Conservation (phyloP, 2,888 invertebrate species). For the Hedya salicella region DNA sequence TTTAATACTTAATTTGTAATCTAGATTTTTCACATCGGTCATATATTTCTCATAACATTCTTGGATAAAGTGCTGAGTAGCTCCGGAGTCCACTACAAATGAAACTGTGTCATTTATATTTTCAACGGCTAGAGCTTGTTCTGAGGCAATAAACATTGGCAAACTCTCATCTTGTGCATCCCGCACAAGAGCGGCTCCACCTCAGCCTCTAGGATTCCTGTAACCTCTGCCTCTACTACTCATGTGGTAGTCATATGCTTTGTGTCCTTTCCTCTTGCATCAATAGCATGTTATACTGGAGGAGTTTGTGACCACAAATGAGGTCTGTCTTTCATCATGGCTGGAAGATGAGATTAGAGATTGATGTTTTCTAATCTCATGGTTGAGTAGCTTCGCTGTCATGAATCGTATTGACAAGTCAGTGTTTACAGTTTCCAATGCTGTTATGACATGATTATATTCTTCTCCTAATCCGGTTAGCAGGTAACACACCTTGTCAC, state of each 20-base stretch:
- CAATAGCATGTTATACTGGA: background rate
- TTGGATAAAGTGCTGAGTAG: slow-evolving; percentile 18
- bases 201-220: background rate
- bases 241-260: background rate
- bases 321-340: background rate
- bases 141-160: slow-evolving; percentile 3
- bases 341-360: background rate
- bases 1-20: background rate
- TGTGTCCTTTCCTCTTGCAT: background rate
- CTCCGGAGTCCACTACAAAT: slow-evolving; percentile 18
- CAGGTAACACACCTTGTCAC: background rate
- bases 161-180: background rate
- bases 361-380: background rate
- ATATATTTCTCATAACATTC: slow-evolving; percentile 5
- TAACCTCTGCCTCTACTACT: background rate
- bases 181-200: background rate
- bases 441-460: slow-evolving; percentile 20
- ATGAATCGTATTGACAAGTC: slow-evolving; percentile 1
- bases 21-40: background rate
- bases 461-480: background rate
- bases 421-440: slow-evolving; percentile 10
- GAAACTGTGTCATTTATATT: background rate
- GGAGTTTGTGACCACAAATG: background rate
- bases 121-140: background rate
- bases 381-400: background rate